Evolutionary conservation across 1,140 invertebrate genomes (phyloP), one percentile per base, ranked within the genome.

Genomic region (Cyclargus thomasi): DNA sequence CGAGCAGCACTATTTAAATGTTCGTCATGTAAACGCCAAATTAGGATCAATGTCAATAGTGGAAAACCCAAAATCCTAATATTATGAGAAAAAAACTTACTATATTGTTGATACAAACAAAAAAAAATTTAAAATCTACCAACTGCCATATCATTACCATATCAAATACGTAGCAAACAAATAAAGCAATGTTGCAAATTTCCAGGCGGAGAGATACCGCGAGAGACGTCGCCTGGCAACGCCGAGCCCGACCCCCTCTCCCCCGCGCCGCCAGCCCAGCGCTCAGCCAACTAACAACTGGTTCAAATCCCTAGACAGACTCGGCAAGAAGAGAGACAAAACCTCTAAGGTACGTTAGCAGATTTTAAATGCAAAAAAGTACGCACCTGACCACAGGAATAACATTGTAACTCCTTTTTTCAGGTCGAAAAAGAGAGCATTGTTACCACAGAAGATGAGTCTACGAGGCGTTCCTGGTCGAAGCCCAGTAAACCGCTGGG

Each of bases 141-240:
- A 35, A 35, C 3, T 3, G 29, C 29, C 29, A 35, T 5, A 35
- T 35, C 8, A 35, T n/a, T n/a, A n/a, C 29, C 29, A 29, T 29
- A 29, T 4, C 29, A 29, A 29, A 29, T 29, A 29, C 5, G 5
- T 29, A 0, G 29, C 8, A 29, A 29, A 29, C 8, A 29, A 29
- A 29, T 29, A 29, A 29, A 29, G 8, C 0, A 0, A 29, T 29
- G 29, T 47, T 2, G 39, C 14, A 47, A 65, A 23, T 64, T 74
- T 77, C 7, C 88, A 94, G 93, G 92, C 92, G 67, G 86, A 91
- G 70, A 92, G 93, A 63, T 94, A 93, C 73, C 92, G 92, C 73
- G 93, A 93, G 81, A 92, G 94, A 73, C 92, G 94, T 71, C 92
- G 95, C 64, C 85, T 95, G 69, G 94, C 94, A 63, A 95, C 94